These are phyloP conservation scores for Montipora foliosa DNA, from an alignment of 64 coral and sea anemone species.

Conservation along the genomic window DNA sequence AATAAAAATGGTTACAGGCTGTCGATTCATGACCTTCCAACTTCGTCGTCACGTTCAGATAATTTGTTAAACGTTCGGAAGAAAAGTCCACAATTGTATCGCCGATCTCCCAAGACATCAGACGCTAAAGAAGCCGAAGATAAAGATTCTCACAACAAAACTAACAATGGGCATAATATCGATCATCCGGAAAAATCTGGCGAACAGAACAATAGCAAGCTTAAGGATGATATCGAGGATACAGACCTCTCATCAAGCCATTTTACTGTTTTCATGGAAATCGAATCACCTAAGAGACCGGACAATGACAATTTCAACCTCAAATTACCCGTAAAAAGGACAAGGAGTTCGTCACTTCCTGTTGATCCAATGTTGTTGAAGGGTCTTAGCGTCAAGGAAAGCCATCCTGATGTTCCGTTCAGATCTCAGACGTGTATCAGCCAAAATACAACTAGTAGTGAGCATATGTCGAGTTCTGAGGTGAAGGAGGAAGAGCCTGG, in stretches of 20 bases:
- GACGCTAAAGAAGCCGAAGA: neutral
- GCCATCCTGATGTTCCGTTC: neutral
- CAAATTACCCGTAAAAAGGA: neutral
- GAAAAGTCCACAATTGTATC: conserved; percentile 7
- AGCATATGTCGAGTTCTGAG: neutral
- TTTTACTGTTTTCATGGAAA: neutral
- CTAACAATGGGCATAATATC: neutral
- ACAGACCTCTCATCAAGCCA: neutral
- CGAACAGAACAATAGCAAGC: neutral
- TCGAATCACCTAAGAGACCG: neutral
- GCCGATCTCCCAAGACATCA: neutral
- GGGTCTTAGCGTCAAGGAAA: neutral
- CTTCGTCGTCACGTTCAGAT: neutral
- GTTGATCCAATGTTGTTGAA: neutral
- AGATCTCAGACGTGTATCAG: neutral
- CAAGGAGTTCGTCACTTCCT: conserved; percentile 28
- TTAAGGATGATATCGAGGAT: neutral
- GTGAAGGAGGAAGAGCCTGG: neutral
- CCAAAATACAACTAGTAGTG: neutral
- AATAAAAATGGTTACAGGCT: conserved; percentile 13
- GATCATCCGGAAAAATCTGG: neutral
- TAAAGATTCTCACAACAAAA: neutral
- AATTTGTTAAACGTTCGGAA: neutral
- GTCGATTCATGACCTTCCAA: conserved; percentile 9
- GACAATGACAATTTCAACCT: neutral